Evolutionary conservation across 2,113 vertebrate species (phyloP), one percentile per base, ranked within the genome.

Genomic region (Lagopus muta): DNA sequence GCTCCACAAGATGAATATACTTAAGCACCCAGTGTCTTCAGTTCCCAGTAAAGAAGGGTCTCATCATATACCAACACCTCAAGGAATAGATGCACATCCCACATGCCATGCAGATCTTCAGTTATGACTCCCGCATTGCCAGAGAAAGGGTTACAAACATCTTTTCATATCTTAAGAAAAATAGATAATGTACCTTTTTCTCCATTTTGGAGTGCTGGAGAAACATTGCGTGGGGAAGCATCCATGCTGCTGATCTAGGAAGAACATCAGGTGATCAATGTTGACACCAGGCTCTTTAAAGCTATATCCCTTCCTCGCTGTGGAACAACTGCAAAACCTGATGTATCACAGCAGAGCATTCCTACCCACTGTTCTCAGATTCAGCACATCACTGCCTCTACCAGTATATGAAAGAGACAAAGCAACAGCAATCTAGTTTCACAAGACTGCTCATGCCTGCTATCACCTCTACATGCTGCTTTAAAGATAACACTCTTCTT

Each of bases 141-240:
- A 86, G 10, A 34, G 45, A 70, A 88, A 73, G 8, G 3, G 30
- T 60, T 77, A 91, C 15, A 82, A 61, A 17, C 27, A 80, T 54
- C 28, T 82, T 85, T 30, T 34, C 6, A 17, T 16, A 50, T 30
- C n/a, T 69, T 82, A 82, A 22, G 20, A 74, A 85, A 76, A 82
- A 38, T 0, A 55, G 57, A 70, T 57, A 84, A 96, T 97, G 83
- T 91, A 99, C 99, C 99, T 98, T 99, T 99, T 10, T 99, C 99
- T 55, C 98, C 99, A 58, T 99, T 99, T 93, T 98, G 98, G 19
- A 99, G 98, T 47, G 98, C 98, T 79, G 99, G 99, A 55, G 99
- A 99, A 86, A 98, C 97, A 97, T 99, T 99, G 32, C 99, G 98
- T 48, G 99, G 99, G 21, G 99, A 99, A 32, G 99, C 98, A 70